Base-by-base conservation (phyloP, 2,797 vertebrate genomes). In the Anguilla marmorata region DNA sequence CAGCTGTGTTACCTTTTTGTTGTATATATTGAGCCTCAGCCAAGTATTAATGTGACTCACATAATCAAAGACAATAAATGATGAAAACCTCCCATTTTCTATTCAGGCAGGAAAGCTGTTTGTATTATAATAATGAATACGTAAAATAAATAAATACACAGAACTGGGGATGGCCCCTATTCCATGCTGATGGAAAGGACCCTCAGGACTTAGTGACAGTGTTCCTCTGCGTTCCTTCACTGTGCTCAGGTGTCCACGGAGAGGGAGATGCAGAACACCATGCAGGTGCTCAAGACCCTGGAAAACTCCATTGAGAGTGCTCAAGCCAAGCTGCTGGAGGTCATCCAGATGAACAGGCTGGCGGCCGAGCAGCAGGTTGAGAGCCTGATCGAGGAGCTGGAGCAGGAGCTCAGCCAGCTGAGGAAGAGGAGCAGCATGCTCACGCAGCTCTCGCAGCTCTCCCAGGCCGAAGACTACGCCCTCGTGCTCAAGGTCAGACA, bases 381-480 rank as follows among this genome's bases (percentile, higher is more conserved):
- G 37, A 58, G 90, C 63, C 88, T 93, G 80, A 91, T 95, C 0
- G 90, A 89, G 1, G 94, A 96, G 86, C 91, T 96, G 90, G 94
- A 96, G 91, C 87, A 90, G 89, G 96, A 96, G 90, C 87, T 95
- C 0, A 79, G 91, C 0, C 93, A 94, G 0, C 93, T 96, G 85
- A 88, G 37, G 85, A 88, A 84, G 80, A 93, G 94, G 50, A 91
- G 91, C 14, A 84, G 37, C 3, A 76, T 74, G 2, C 91, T 96
- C 0, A 2, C 76, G 0, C 85, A 94, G 88, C 94, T 96, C 41
- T 85, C 86, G n/a, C 41, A 45, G 41, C 85, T 90, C 5, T 93
- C 41, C 41, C 41, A 45, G 41, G 41, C 90, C 3, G 91, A 96
- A 0, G 93, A 96, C 90, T 90, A 89, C 54, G 8, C 92, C 0